phyloP scores from a whole-genome alignment of 2,113 vertebrate genomes.

The Pungitius pungitius region DNA sequence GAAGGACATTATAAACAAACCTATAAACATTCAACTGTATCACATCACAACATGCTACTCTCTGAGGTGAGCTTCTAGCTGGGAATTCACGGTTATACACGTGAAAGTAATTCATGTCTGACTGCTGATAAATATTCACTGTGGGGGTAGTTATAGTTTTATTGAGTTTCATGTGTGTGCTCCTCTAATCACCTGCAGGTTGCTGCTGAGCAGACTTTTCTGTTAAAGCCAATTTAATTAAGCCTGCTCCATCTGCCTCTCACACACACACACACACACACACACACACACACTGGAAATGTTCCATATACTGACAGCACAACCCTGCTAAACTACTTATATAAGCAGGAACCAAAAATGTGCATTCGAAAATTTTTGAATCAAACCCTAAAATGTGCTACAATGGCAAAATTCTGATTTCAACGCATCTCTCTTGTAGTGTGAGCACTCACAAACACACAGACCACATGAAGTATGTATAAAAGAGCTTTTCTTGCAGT shows the following conservation, averaged over 20 bases:
- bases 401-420: neutral
- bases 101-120: neutral
- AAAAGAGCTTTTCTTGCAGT: slow-evolving; percentile 22
- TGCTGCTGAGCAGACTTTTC: neutral
- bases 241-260: neutral
- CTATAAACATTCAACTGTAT: neutral
- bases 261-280: neutral
- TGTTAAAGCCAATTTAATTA: neutral
- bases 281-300: neutral
- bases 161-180: neutral
- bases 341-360: slow-evolving; percentile 23
- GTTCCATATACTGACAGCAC: neutral
- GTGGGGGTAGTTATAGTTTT: neutral
- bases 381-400: slow-evolving; percentile 19
- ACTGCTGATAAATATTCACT: neutral
- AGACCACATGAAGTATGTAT: neutral
- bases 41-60: neutral
- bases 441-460: neutral
- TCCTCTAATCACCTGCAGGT: neutral
- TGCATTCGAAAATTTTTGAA: slow-evolving; percentile 10
- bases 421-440: neutral
- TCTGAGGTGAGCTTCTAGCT: neutral
- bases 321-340: slow-evolving; percentile 5
- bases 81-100: neutral
- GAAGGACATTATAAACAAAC: neutral